Conservation (phyloP, 2,797 vertebrate species). For the Sibirionetta formosa region DNA sequence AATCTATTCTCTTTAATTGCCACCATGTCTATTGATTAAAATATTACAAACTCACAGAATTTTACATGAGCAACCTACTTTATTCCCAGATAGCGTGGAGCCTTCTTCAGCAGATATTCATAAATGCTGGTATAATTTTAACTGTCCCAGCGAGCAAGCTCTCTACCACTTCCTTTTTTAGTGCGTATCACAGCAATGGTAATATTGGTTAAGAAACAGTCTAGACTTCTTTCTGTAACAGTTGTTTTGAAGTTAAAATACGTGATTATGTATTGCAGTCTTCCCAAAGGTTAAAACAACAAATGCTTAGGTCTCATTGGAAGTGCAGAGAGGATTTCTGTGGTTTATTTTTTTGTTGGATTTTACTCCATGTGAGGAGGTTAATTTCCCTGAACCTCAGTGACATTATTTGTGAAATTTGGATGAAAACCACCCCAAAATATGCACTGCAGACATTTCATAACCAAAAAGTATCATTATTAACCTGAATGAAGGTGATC, state of each 20-base stretch:
- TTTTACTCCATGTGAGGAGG: neutral
- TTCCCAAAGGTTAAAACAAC: neutral
- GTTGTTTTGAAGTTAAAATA: constrained; percentile 14
- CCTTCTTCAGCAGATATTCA: neutral
- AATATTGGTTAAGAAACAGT: neutral
- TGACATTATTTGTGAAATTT: neutral
- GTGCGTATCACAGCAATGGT: neutral
- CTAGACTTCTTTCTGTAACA: neutral
- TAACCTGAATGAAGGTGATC: neutral
- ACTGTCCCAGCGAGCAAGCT: constrained; percentile 6
- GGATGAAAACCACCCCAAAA: neutral
- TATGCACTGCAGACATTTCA: neutral
- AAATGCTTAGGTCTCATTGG: neutral
- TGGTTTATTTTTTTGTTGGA: neutral
- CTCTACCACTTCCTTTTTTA: constrained; percentile 38
- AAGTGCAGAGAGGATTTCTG: neutral
- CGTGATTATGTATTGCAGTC: neutral
- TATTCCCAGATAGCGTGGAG: neutral
- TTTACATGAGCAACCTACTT: constrained; percentile 28
- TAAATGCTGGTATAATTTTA: constrained; percentile 31
- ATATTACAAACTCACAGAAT: neutral
- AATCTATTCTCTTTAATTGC: constrained; percentile 46
- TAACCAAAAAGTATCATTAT: neutral
- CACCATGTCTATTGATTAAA: neutral
- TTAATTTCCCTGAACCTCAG: neutral